These are phyloP conservation scores for Pygmarrhopalites habei DNA, from an alignment of 1,140 invertebrate species.

Conservation along the genomic window DNA sequence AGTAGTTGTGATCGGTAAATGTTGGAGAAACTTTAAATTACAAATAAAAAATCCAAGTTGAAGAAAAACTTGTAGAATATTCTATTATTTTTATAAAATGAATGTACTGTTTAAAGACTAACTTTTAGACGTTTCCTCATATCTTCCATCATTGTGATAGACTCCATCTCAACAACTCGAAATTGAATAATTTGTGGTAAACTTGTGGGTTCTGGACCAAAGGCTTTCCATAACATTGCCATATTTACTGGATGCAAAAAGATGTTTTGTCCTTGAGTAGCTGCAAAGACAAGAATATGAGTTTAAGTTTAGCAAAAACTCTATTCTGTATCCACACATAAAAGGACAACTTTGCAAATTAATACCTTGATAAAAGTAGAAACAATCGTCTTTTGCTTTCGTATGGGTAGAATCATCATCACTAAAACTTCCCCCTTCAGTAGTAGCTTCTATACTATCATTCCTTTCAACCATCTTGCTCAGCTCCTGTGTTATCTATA, in stretches of 20 bases:
- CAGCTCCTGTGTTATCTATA: no score
- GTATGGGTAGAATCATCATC: not conserved
- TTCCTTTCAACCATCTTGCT: not conserved
- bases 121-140: slow-evolving; percentile 62
- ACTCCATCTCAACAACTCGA: slow-evolving; percentile 73
- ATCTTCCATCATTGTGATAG: slow-evolving; percentile 72
- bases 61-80: no score
- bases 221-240: slow-evolving; percentile 77
- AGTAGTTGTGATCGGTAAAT: slow-evolving; percentile 80
- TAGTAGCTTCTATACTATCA: not conserved
- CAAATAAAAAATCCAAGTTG: no score
- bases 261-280: slow-evolving; percentile 81
- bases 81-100: no score
- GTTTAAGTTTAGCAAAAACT: no score
- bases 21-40: slow-evolving; percentile 77
- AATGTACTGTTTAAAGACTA: no score
- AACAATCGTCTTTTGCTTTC: slow-evolving; percentile 49
- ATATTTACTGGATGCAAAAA: slow-evolving; percentile 87
- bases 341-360: no score
- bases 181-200: slow-evolving; percentile 66
- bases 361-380: slow-evolving; percentile 82
- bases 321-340: no score
- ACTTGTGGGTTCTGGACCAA: slow-evolving; percentile 64
- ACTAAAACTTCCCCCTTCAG: not conserved
- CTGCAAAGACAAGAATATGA: slow-evolving; percentile 51